These are phyloP conservation scores for Morpho achilles DNA, from an alignment of 2,888 invertebrate genomes.

Conservation along the genomic window DNA sequence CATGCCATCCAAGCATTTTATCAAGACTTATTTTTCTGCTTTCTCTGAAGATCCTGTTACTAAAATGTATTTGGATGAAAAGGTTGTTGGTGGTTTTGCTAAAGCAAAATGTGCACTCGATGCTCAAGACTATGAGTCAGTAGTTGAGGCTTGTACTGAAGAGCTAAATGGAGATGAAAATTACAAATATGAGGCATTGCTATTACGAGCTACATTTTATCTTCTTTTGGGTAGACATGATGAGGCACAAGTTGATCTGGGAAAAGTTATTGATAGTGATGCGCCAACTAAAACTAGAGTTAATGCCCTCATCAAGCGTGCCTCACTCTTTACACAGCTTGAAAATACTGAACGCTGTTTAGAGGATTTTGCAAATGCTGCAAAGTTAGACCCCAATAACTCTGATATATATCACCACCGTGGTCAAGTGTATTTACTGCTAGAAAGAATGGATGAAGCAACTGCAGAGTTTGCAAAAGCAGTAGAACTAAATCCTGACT, in stretches of 20 bases:
- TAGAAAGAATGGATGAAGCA: conserved; percentile 90
- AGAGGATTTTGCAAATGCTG: conserved; percentile 88
- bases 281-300: conserved; percentile 83
- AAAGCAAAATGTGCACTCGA: conserved; percentile 85
- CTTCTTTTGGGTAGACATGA: conserved; percentile 87
- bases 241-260: conserved; percentile 85
- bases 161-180: conserved; percentile 84
- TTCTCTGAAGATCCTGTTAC: conserved; percentile 92
- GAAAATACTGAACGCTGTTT: conserved; percentile 86
- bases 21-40: conserved; percentile 91
- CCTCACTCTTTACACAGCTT: conserved; percentile 89
- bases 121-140: conserved; percentile 85
- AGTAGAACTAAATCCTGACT: conserved; percentile 88
- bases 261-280: conserved; percentile 82
- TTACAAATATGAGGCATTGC: conserved; percentile 83
- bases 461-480: conserved; percentile 90
- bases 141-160: conserved; percentile 88
- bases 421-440: conserved; percentile 91
- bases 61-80: conserved; percentile 66
- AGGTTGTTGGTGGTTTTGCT: conserved; percentile 80
- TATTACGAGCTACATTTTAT: conserved; percentile 92
- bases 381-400: conserved; percentile 86
- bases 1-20: conserved; percentile 91
- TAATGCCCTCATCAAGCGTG: conserved; percentile 93
- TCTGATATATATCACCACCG: conserved; percentile 96